Evolutionary conservation across 1,140 invertebrate genomes (phyloP).

Genomic region (Drosophila nikananu): DNA sequence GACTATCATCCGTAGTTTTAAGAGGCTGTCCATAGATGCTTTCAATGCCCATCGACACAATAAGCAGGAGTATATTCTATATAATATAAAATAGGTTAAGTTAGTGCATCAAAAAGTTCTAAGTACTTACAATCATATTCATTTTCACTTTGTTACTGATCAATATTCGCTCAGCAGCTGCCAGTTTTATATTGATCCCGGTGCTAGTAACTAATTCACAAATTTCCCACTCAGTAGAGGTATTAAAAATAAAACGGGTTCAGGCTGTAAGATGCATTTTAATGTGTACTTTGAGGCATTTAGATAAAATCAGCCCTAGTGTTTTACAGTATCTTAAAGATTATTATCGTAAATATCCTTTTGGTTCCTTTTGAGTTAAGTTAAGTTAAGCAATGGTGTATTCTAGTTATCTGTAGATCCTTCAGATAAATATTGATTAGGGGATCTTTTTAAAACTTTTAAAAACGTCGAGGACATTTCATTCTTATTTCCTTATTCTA

Average conservation of each 20-base stretch:
- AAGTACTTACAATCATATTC: slow-evolving; percentile 2
- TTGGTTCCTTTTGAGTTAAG: neutral
- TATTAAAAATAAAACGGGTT: slow-evolving; percentile 11
- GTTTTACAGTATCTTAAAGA: neutral
- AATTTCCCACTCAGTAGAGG: slow-evolving; percentile 3
- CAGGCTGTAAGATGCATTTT: neutral
- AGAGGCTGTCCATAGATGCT: neutral
- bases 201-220: slow-evolving; percentile 10
- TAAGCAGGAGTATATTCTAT: neutral
- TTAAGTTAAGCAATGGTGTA: too few species aligned
- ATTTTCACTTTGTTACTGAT: slow-evolving; percentile 3
- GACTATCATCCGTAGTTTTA: neutral
- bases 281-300: slow-evolving; percentile 7
- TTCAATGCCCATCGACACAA: neutral
- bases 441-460: neutral
- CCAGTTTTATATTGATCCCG: slow-evolving; percentile 17
- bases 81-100: neutral
- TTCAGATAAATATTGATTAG: neutral
- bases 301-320: neutral
- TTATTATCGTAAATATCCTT: neutral
- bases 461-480: neutral
- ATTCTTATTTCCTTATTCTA: neutral
- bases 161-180: neutral
- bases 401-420: neutral
- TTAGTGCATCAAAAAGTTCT: neutral